phyloP scores from a whole-genome alignment of 2,113 vertebrate genomes.

The Pimephales promelas region DNA sequence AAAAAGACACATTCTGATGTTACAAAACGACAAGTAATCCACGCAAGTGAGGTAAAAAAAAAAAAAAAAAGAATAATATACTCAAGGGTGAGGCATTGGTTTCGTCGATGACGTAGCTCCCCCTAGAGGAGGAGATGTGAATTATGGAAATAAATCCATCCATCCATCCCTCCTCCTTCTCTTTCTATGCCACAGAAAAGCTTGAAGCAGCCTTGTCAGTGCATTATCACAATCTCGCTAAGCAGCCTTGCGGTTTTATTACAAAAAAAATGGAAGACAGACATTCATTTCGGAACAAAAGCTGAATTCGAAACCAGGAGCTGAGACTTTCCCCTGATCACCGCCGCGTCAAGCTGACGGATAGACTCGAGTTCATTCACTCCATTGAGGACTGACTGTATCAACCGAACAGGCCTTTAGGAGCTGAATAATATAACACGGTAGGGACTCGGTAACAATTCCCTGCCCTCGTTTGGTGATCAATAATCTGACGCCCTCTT shows the following conservation, averaged over 20 bases:
- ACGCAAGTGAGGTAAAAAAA: conserved; percentile 26
- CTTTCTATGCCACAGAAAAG: conserved; percentile 13
- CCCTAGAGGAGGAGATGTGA: conserved; percentile 46
- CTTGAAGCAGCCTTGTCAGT: conserved; percentile 32
- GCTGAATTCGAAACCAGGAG: conserved; percentile 17
- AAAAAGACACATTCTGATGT: neutral
- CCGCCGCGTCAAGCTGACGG: conserved; percentile 36
- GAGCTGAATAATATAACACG: conserved; percentile 48
- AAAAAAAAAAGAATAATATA: neutral
- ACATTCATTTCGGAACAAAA: conserved; percentile 49
- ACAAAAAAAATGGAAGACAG: conserved; percentile 45
- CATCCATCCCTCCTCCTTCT: neutral
- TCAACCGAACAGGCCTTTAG: conserved; percentile 37
- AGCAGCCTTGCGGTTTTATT: conserved; percentile 46
- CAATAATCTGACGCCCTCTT: conserved; percentile 5
- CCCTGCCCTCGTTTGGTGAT: conserved; percentile 41
- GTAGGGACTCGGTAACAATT: conserved; percentile 43
- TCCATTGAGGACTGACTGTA: conserved; percentile 37
- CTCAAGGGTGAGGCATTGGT: neutral
- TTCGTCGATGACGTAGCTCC: conserved; percentile 60
- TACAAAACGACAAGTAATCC: conserved; percentile 27
- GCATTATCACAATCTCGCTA: conserved; percentile 47
- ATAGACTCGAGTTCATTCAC: conserved; percentile 24
- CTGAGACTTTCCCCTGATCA: neutral
- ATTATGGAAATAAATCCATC: neutral